Conservation (phyloP, 2,113 vertebrate genomes). For the Dicerorhinus sumatrensis region DNA sequence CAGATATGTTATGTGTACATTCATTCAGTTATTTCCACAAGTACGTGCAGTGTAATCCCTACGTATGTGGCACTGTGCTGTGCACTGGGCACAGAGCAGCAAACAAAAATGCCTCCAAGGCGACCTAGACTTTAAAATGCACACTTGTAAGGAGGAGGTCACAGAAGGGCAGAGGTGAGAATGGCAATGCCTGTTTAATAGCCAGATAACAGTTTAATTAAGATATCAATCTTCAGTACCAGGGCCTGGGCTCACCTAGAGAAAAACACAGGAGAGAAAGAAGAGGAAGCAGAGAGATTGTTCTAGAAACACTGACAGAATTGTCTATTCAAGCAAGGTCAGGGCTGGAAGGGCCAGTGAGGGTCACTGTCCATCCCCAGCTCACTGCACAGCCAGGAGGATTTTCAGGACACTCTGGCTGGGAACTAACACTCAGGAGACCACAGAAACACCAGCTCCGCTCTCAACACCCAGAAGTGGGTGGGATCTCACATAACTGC, state of each 20-base stretch:
- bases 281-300: neutral
- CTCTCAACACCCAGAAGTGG: neutral
- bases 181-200: rapidly evolving
- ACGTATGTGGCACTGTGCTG: rapidly evolving
- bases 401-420: neutral
- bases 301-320: neutral
- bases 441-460: neutral
- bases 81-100: neutral
- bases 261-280: neutral
- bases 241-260: neutral
- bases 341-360: neutral
- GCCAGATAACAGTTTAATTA: rapidly evolving
- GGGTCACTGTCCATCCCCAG: rapidly evolving
- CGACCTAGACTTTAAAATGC: rapidly evolving
- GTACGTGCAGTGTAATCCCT: rapidly evolving
- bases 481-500: neutral
- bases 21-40: too few species aligned
- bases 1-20: rapidly evolving
- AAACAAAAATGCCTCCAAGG: neutral
- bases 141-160: rapidly evolving
- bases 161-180: neutral
- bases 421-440: neutral
- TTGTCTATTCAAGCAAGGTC: rapidly evolving
- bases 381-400: rapidly evolving
- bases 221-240: neutral